Percentiles rank a stretch among this genome's conserved stretches.
Conservation (phyloP, 2,797 vertebrate genomes). For the Cichlasoma orientale region DNA sequence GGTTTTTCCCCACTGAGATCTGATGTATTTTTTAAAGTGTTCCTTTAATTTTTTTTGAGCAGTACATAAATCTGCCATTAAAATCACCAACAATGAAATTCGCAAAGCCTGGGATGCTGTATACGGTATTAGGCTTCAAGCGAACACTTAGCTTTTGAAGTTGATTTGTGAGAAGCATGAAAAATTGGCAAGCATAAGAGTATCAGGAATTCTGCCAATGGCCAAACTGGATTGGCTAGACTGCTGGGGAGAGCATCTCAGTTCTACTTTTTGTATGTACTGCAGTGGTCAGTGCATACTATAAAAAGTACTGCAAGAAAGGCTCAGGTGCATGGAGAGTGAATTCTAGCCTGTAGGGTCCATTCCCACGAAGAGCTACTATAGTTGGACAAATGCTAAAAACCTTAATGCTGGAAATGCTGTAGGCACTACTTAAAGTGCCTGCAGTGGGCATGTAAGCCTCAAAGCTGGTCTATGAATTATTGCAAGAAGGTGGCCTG, state of each 20-base stretch:
- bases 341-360: neutral
- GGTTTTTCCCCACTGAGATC: no score
- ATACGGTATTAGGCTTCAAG: neutral
- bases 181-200: neutral
- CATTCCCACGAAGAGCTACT: neutral
- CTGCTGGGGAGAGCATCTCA: neutral
- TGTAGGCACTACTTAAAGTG: no score
- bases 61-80: no score
- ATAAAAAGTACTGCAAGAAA: neutral
- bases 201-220: neutral
- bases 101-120: neutral
- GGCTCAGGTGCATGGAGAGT: neutral
- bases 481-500: neutral
- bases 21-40: no score
- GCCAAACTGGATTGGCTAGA: neutral
- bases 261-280: neutral
- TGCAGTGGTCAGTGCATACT: neutral
- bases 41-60: no score
- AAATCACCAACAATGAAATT: no score
- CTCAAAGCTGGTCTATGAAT: no score
- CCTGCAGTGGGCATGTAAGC: no score
- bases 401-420: neutral
- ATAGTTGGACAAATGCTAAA: neutral
- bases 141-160: neutral
- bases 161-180: neutral